phyloP scores from a whole-genome alignment of 92 coral and sea anemone species.

The Porites divaricata region DNA sequence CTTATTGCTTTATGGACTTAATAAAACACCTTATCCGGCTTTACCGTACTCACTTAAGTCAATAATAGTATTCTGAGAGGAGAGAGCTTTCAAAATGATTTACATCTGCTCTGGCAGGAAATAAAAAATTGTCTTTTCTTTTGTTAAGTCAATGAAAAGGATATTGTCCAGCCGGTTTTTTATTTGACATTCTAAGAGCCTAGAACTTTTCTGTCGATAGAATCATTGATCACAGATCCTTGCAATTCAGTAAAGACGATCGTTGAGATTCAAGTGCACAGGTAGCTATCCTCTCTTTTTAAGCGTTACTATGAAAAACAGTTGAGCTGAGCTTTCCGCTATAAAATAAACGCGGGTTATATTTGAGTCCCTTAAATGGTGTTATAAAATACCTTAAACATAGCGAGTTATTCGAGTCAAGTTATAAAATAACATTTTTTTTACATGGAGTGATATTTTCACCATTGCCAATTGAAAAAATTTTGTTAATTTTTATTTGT shows the following conservation, averaged over 20 bases:
- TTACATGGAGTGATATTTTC: too few species aligned
- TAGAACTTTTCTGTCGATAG: background rate
- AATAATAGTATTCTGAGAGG: background rate
- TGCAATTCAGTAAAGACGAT: background rate
- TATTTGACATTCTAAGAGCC: background rate
- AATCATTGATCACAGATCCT: too few species aligned
- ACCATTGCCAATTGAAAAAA: too few species aligned
- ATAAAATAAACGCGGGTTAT: background rate
- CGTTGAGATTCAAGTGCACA: background rate
- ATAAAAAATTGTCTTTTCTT: background rate
- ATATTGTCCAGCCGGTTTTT: background rate
- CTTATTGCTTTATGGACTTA: background rate
- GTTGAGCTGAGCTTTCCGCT: background rate
- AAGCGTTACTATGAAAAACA: background rate
- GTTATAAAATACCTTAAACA: background rate
- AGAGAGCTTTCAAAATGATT: background rate
- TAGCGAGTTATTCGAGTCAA: too few species aligned
- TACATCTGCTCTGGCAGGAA: conserved; percentile 32
- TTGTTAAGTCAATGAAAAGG: conserved; percentile 16
- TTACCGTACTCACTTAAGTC: conserved; percentile 22
- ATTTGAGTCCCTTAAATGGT: background rate
- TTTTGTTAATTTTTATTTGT: too few species aligned
- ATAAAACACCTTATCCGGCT: conserved; percentile 11
- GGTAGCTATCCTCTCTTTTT: background rate
- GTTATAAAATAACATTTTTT: too few species aligned